phyloP scores from a whole-genome alignment of 2,888 invertebrate species.

The Pammene aurita region DNA sequence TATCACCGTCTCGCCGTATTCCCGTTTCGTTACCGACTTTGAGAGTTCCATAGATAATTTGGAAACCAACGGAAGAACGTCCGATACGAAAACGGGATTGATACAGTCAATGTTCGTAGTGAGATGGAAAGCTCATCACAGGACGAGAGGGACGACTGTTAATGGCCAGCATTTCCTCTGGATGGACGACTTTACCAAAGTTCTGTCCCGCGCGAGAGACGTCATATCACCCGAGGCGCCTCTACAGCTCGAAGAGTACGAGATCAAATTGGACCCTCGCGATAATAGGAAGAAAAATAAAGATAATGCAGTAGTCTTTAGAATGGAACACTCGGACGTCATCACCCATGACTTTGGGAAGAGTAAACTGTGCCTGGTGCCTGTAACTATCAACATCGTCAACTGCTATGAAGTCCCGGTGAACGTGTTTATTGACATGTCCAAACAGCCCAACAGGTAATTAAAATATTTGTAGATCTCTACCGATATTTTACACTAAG shows the following conservation, averaged over 20 bases:
- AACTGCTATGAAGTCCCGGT: slow-evolving; percentile 85
- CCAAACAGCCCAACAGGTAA: slow-evolving; percentile 83
- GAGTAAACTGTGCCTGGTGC: slow-evolving; percentile 85
- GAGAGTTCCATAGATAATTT: slow-evolving; percentile 44
- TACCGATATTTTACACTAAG: background rate
- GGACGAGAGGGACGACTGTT: slow-evolving; percentile 80
- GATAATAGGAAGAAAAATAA: slow-evolving; percentile 62
- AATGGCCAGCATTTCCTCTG: slow-evolving; percentile 88
- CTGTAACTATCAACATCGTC: slow-evolving; percentile 86
- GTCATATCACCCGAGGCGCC: slow-evolving; percentile 59
- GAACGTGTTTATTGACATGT: slow-evolving; percentile 84
- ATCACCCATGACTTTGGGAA: slow-evolving; percentile 85
- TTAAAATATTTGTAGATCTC: background rate
- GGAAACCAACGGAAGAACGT: slow-evolving; percentile 44
- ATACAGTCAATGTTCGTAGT: slow-evolving; percentile 77
- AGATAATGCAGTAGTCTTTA: slow-evolving; percentile 82
- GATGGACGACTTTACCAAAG: slow-evolving; percentile 83
- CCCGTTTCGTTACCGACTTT: slow-evolving; percentile 52
- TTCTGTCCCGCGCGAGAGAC: slow-evolving; percentile 74
- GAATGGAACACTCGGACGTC: slow-evolving; percentile 82
- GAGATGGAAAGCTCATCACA: slow-evolving; percentile 84
- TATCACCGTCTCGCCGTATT: slow-evolving; percentile 57
- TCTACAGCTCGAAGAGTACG: slow-evolving; percentile 68
- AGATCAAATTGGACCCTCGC: slow-evolving; percentile 54
- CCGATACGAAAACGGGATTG: slow-evolving; percentile 54